Conservation (phyloP, 23 tunicate genomes). For the Ascidia mentula region DNA sequence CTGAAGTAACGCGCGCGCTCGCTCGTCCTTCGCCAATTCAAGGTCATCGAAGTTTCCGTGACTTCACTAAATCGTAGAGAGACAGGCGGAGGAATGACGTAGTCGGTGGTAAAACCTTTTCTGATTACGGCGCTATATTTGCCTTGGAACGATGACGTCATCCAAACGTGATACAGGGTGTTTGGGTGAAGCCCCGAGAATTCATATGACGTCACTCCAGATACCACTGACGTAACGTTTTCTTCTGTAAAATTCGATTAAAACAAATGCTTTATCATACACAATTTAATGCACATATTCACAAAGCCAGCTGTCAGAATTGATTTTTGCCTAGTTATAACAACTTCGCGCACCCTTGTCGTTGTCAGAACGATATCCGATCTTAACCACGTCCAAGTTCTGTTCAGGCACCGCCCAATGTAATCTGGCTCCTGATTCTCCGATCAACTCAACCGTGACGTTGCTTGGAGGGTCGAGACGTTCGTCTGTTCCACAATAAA, state of each 20-base stretch:
- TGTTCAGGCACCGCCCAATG: neutral
- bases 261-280: too few relatives aligned
- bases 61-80: conserved; percentile 9
- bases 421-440: conserved; percentile 9
- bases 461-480: conserved; percentile 12
- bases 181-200: neutral
- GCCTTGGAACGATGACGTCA: neutral
- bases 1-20: conserved; percentile 19
- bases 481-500: neutral
- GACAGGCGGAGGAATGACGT: conserved; percentile 22
- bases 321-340: too few relatives aligned
- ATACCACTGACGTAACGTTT: neutral
- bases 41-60: conserved; percentile 8
- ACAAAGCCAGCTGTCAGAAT: too few relatives aligned
- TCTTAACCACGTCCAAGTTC: neutral
- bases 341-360: neutral
- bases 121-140: neutral
- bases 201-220: neutral
- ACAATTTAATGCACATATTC: too few relatives aligned
- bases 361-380: neutral
- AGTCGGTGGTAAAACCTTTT: conserved; percentile 18
- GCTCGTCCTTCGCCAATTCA: conserved; percentile 11
- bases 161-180: conserved; percentile 19
- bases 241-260: neutral
- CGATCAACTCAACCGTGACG: conserved; percentile 1